These are phyloP conservation scores for Anisognathus igniventris DNA, from an alignment of 2,797 vertebrate genomes.

Conservation along the genomic window DNA sequence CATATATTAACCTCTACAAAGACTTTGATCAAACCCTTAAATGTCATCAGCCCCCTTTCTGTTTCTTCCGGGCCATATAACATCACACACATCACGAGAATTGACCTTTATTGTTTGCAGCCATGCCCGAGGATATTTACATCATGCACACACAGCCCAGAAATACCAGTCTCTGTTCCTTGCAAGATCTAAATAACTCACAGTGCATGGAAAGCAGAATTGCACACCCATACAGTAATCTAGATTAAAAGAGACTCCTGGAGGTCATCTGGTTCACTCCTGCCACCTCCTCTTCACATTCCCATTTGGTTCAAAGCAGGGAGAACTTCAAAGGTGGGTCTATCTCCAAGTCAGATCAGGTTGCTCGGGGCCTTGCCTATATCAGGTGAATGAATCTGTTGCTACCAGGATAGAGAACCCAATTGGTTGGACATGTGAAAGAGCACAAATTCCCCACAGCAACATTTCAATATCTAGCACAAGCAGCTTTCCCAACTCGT, in stretches of 20 bases:
- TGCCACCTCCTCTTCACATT: not conserved
- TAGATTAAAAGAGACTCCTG: not conserved
- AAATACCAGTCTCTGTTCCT: not conserved
- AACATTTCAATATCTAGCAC: not conserved
- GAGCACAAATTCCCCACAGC: not conserved
- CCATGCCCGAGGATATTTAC: not conserved
- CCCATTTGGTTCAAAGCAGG: not conserved
- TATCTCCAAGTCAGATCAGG: not conserved
- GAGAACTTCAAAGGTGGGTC: not conserved
- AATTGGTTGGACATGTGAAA: not conserved
- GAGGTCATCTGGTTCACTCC: not conserved
- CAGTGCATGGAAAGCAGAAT: not conserved
- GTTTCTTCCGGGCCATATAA: slow-evolving; percentile 31
- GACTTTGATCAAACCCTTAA: slow-evolving; percentile 42
- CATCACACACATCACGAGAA: not conserved
- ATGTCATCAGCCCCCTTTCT: slow-evolving; percentile 7
- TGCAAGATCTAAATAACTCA: not conserved
- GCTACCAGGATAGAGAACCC: not conserved
- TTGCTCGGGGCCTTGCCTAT: not conserved
- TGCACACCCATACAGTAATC: not conserved
- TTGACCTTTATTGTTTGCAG: slow-evolving; percentile 33
- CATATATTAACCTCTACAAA: slow-evolving; percentile 40
- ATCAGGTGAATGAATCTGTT: not conserved
- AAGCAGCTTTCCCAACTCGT: not conserved
- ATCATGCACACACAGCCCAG: not conserved